Conservation (phyloP, 2,888 invertebrate genomes). For the Epinotia bilunana region DNA sequence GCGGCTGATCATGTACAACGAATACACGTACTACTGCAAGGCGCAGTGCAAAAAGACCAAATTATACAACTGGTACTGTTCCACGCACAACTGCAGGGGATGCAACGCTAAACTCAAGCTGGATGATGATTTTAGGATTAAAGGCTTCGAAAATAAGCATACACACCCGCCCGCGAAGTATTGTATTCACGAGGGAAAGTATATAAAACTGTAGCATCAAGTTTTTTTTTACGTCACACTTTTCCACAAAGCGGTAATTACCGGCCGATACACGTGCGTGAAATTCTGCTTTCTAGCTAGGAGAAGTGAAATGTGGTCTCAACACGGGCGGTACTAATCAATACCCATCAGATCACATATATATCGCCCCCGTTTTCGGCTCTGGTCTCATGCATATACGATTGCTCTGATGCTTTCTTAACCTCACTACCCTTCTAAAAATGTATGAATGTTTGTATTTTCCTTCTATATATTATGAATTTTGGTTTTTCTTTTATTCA, state of each 20-base stretch:
- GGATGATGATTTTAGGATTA: constrained; percentile 65
- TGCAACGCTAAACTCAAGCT: constrained; percentile 72
- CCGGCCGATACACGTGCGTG: too few species aligned
- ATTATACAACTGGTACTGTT: constrained; percentile 73
- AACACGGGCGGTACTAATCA: too few species aligned
- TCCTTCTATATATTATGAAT: background rate
- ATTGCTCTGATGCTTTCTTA: background rate
- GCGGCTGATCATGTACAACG: constrained; percentile 68
- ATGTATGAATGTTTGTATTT: background rate
- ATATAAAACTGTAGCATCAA: constrained; percentile 58
- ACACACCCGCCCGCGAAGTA: constrained; percentile 72
- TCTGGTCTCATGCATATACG: too few species aligned
- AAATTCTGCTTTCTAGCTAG: too few species aligned
- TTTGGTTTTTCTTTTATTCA: background rate
- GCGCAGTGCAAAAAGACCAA: constrained; percentile 69
- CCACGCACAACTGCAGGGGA: constrained; percentile 73
- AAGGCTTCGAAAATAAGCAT: constrained; percentile 62
- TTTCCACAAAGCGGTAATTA: too few species aligned
- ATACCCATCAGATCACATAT: too few species aligned
- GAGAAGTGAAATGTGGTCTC: too few species aligned
- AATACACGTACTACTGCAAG: constrained; percentile 77
- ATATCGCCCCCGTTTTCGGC: too few species aligned
- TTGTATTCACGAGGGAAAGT: constrained; percentile 67
- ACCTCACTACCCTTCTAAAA: background rate
- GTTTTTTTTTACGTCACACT: background rate